A percentile compares a stretch with the other conserved stretches of the same genome.
Evolutionary conservation across 1,140 invertebrate species (phyloP).

Genomic region (Anastrepha ludens): DNA sequence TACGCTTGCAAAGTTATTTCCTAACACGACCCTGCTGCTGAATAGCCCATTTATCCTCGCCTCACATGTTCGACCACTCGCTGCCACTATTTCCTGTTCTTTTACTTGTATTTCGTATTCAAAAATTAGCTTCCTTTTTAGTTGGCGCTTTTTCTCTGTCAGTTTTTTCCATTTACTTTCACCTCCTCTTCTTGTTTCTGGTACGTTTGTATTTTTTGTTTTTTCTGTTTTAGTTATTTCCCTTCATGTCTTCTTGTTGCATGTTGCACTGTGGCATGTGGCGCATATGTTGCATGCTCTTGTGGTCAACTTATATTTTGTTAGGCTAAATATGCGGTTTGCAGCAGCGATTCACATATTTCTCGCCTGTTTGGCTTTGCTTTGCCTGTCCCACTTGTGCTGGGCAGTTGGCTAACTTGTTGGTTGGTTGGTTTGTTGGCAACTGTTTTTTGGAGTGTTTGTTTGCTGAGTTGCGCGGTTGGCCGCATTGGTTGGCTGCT

Average conservation of each 20-base stretch:
- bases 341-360: conserved; percentile 52
- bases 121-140: background rate
- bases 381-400: background rate
- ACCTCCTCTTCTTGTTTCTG: background rate
- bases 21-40: background rate
- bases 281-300: conserved; percentile 56
- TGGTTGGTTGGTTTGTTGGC: conserved; percentile 24
- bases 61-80: background rate
- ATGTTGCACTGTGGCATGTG: conserved; percentile 61
- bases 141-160: background rate
- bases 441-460: background rate
- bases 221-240: conserved; percentile 37
- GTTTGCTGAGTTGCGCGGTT: conserved; percentile 7
- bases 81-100: conserved; percentile 9
- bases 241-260: conserved; percentile 58
- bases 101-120: background rate
- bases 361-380: conserved; percentile 13
- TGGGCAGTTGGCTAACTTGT: conserved; percentile 21
- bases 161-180: background rate
- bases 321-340: conserved; percentile 59
- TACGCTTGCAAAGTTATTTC: conserved; percentile 2
- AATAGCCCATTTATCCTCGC: background rate
- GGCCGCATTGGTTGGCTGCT: background rate
- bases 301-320: conserved; percentile 56
- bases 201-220: background rate